Percentiles rank a stretch among this genome's conserved stretches.
Conservation (phyloP, 2,113 vertebrate genomes). For the Ascaphus truei region DNA sequence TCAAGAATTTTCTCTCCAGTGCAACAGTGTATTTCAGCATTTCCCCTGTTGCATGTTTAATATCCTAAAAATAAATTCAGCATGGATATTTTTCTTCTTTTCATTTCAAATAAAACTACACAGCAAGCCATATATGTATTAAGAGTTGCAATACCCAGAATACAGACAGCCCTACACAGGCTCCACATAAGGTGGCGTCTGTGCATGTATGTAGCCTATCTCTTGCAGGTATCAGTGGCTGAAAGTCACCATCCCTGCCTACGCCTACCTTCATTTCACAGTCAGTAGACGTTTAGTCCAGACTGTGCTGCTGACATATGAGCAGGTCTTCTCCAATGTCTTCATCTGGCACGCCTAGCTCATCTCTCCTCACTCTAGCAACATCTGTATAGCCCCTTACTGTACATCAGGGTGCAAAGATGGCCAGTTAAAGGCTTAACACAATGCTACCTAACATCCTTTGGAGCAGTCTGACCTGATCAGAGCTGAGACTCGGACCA, state of each 20-base stretch:
- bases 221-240: slow-evolving; percentile 32
- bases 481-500: no score
- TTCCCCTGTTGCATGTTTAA: no score
- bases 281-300: slow-evolving; percentile 48
- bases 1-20: no score
- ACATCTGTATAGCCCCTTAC: slow-evolving; percentile 3
- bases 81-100: no score
- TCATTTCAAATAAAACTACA: no score
- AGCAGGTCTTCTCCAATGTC: slow-evolving; percentile 31
- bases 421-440: background rate
- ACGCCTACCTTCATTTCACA: slow-evolving; percentile 40
- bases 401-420: background rate
- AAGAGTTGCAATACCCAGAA: no score
- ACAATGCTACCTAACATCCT: no score
- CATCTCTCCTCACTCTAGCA: slow-evolving; percentile 25
- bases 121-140: no score
- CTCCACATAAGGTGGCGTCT: background rate
- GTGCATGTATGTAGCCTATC: background rate
- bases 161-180: background rate
- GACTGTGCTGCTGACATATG: slow-evolving; percentile 9
- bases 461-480: no score
- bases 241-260: slow-evolving; percentile 35
- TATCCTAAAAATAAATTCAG: no score
- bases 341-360: slow-evolving; percentile 53
- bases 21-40: no score